Evolutionary conservation across 2,888 invertebrate genomes (phyloP).

Genomic region (Cheilosia pagana): DNA sequence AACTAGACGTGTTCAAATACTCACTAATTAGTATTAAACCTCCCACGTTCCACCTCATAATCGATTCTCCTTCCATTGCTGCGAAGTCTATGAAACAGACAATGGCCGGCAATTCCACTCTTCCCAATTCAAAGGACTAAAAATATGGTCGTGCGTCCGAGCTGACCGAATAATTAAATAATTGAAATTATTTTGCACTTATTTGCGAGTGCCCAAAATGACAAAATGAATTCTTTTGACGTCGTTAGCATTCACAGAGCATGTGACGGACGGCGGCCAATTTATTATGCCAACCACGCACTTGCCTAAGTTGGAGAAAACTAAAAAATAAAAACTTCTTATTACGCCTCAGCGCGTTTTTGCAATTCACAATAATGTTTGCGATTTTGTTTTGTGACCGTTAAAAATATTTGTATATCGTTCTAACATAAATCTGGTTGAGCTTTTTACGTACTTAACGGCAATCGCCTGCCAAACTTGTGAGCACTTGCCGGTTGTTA

Average conservation of each 20-base stretch:
- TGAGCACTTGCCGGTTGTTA: constrained; percentile 12
- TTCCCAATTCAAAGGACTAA: constrained; percentile 59
- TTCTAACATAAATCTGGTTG: constrained; percentile 5
- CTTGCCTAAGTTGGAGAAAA: neutral
- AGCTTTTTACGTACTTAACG: constrained; percentile 18
- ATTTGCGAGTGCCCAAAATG: constrained; percentile 51
- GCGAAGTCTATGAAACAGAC: constrained; percentile 26
- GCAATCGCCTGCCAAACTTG: constrained; percentile 39
- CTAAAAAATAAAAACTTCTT: constrained; percentile 32
- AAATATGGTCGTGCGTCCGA: constrained; percentile 67
- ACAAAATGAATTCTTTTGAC: constrained; percentile 53
- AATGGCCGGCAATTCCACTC: constrained; percentile 25
- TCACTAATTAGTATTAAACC: constrained; percentile 47
- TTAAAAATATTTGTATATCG: constrained; percentile 5
- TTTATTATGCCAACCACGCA: constrained; percentile 53
- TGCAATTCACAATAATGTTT: constrained; percentile 48
- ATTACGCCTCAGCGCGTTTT: constrained; percentile 57
- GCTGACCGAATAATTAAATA: constrained; percentile 70
- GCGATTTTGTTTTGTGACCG: constrained; percentile 4
- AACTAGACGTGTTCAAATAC: constrained; percentile 44
- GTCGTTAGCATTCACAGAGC: constrained; percentile 59
- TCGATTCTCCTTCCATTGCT: neutral
- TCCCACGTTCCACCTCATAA: constrained; percentile 23
- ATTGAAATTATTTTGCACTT: constrained; percentile 64
- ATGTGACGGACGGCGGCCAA: constrained; percentile 21